phyloP scores from a whole-genome alignment of 2,888 invertebrate genomes.

The Andrena trimmerana region DNA sequence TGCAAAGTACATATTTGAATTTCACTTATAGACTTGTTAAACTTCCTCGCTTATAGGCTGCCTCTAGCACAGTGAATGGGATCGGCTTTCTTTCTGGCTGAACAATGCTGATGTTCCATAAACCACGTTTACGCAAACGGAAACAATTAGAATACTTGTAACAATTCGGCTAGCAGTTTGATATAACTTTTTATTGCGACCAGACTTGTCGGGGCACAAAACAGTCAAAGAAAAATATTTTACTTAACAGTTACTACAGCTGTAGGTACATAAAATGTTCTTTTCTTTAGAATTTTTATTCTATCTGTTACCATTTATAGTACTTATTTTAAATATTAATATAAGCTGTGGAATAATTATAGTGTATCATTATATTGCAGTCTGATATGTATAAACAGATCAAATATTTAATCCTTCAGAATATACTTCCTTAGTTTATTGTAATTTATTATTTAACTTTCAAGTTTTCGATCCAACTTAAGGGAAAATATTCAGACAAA shows the following conservation, averaged over 20 bases:
- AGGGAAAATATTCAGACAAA: too few relatives aligned
- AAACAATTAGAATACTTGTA: neutral
- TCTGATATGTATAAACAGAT: too few relatives aligned
- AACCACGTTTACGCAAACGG: neutral
- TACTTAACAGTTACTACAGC: neutral
- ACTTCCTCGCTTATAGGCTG: conserved; percentile 30
- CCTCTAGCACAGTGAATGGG: conserved; percentile 14
- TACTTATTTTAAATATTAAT: too few relatives aligned
- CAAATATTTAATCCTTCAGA: too few relatives aligned
- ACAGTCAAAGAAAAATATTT: neutral
- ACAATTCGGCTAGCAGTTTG: neutral
- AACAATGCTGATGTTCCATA: neutral
- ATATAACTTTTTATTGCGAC: neutral
- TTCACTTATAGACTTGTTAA: conserved; percentile 51
- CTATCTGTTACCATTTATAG: too few relatives aligned
- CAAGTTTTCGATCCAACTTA: too few relatives aligned
- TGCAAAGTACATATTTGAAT: conserved; percentile 54
- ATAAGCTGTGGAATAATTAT: too few relatives aligned
- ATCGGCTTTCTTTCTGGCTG: conserved; percentile 17
- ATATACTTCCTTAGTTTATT: too few relatives aligned
- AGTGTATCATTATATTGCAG: too few relatives aligned
- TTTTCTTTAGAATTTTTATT: too few relatives aligned
- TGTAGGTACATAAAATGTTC: too few relatives aligned
- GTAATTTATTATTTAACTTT: too few relatives aligned
- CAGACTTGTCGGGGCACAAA: neutral